Conservation (phyloP, 2,888 invertebrate genomes). For the Buathra laborator region DNA sequence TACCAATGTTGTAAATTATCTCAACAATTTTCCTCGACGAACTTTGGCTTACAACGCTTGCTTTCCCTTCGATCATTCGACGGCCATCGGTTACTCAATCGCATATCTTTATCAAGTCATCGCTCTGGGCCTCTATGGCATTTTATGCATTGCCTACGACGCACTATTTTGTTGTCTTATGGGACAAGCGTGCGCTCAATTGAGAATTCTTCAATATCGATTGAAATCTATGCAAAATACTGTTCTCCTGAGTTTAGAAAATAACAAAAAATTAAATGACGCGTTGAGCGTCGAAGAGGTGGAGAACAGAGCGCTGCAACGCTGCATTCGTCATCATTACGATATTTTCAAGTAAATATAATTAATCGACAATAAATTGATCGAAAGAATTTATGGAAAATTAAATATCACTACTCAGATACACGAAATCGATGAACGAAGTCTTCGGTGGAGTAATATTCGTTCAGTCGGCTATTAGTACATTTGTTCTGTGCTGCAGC, state of each 20-base stretch:
- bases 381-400: background rate
- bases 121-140: background rate
- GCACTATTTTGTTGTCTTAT: background rate
- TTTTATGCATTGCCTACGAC: background rate
- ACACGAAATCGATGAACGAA: conserved; percentile 26
- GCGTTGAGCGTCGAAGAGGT: background rate
- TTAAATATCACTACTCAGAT: conserved; percentile 27
- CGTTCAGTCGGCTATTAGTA: conserved; percentile 39
- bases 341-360: conserved; percentile 13
- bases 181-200: conserved; percentile 7
- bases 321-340: background rate
- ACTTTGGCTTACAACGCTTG: conserved; percentile 30
- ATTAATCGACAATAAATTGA: background rate
- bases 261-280: background rate
- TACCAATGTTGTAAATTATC: background rate
- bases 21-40: conserved; percentile 18
- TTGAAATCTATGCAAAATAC: background rate
- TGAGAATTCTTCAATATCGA: conserved; percentile 7
- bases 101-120: conserved; percentile 11
- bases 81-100: conserved; percentile 2
- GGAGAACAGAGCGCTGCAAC: conserved; percentile 2
- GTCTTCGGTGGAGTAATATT: conserved; percentile 49
- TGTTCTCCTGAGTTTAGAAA: too few species aligned
- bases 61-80: conserved; percentile 21
- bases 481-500: conserved; percentile 42